Conservation (phyloP, 2,797 vertebrate species). For the Sebastes nivosus region DNA sequence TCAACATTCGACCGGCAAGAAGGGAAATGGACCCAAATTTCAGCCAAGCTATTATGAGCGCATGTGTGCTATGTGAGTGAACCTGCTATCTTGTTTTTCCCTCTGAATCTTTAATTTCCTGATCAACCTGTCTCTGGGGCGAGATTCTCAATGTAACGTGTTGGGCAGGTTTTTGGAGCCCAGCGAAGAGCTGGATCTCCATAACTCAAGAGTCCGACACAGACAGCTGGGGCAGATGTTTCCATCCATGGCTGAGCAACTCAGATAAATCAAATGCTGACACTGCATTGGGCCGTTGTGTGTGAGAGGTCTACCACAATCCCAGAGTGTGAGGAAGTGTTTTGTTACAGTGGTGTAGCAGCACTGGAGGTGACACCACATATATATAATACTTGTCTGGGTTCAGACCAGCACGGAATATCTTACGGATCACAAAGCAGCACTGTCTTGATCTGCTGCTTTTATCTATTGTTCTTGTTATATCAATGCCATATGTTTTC, state of each 20-base stretch:
- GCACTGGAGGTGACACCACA: slow-evolving; percentile 16
- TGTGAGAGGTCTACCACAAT: not conserved
- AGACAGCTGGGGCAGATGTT: slow-evolving; percentile 62
- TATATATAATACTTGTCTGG: not conserved
- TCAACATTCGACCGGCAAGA: slow-evolving; percentile 45
- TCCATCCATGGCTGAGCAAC: slow-evolving; percentile 36
- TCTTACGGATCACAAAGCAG: not conserved
- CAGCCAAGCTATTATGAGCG: not conserved
- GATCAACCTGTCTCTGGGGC: slow-evolving; percentile 44
- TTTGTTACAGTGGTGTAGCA: not conserved
- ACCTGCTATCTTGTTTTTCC: slow-evolving; percentile 54
- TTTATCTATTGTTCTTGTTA: not conserved
- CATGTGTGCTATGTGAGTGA: slow-evolving; percentile 3
- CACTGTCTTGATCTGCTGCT: not conserved
- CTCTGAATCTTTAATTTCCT: slow-evolving; percentile 71
- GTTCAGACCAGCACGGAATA: not conserved
- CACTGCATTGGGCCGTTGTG: not conserved
- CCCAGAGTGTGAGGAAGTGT: slow-evolving; percentile 24
- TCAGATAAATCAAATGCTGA: slow-evolving; percentile 43
- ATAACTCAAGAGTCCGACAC: slow-evolving; percentile 27
- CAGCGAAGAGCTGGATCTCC: slow-evolving; percentile 19
- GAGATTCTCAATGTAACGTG: slow-evolving; percentile 28
- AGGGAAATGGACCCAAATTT: slow-evolving; percentile 45
- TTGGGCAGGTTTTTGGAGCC: slow-evolving; percentile 2
- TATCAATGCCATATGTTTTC: not conserved